Conservation (phyloP, 2,113 vertebrate species). For the Cathartes aura region DNA sequence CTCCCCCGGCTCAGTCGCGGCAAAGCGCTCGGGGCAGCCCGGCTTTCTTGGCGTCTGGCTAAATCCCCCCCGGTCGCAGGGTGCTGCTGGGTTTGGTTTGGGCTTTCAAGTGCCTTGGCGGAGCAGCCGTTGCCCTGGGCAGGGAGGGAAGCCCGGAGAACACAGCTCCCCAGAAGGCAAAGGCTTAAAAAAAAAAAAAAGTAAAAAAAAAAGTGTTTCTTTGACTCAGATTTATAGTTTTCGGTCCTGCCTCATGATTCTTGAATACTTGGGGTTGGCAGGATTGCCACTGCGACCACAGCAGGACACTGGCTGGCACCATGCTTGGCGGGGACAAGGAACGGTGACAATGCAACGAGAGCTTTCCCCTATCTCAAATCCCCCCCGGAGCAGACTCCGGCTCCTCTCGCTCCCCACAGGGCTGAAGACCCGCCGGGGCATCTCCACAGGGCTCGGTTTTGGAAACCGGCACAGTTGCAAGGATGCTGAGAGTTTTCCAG, state of each 20-base stretch:
- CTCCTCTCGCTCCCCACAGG: not conserved
- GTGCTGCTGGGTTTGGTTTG: not conserved
- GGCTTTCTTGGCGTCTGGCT: accelerated
- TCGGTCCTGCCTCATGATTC: not conserved
- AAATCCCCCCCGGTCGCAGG: accelerated
- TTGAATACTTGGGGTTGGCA: not conserved
- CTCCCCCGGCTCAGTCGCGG: accelerated
- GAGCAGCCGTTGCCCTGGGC: not conserved
- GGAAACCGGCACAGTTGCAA: not conserved
- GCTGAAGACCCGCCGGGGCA: too few species aligned
- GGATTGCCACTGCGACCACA: accelerated
- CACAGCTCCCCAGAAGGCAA: not conserved
- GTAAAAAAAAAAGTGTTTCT: accelerated
- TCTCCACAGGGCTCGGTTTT: not conserved
- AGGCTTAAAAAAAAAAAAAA: too few species aligned
- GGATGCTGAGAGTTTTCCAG: not conserved
- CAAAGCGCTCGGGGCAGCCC: accelerated
- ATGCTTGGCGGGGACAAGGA: accelerated
- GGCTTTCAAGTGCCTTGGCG: not conserved
- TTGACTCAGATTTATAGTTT: not conserved
- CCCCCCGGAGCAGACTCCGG: accelerated
- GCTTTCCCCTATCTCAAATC: not conserved
- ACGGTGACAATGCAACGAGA: accelerated
- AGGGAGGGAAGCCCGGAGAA: not conserved
- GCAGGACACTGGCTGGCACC: not conserved